A percentile compares a stretch with the other conserved stretches of the same genome.
Conservation (phyloP, 2,888 invertebrate species). For the Synergus laeviventris region DNA sequence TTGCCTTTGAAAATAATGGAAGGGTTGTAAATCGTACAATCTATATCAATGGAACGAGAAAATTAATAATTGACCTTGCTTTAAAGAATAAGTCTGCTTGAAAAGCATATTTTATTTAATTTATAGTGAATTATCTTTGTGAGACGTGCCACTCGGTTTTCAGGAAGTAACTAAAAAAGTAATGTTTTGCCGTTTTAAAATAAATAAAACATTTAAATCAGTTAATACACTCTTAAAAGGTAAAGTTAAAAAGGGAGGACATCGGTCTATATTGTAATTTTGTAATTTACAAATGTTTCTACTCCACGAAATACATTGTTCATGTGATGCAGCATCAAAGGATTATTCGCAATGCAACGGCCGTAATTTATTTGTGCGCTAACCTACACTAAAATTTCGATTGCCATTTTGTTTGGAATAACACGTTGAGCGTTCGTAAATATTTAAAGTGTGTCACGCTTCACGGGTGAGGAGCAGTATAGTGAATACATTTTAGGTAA, state of each 20-base stretch:
- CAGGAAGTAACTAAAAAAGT: too few relatives aligned
- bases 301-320: conserved; percentile 16
- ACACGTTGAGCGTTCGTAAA: conserved; percentile 58
- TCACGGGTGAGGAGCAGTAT: conserved; percentile 53
- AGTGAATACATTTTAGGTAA: conserved; percentile 59
- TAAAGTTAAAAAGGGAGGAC: background rate
- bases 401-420: conserved; percentile 58
- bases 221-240: background rate
- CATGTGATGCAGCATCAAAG: conserved; percentile 24
- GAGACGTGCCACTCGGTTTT: too few relatives aligned
- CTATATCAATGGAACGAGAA: too few relatives aligned
- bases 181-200: too few relatives aligned
- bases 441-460: conserved; percentile 61
- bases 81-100: too few relatives aligned
- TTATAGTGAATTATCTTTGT: too few relatives aligned
- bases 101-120: too few relatives aligned
- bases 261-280: background rate
- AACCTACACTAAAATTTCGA: conserved; percentile 58
- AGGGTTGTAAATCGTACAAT: too few relatives aligned
- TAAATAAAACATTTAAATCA: background rate
- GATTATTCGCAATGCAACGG: conserved; percentile 51
- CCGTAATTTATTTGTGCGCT: conserved; percentile 61
- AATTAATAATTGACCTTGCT: too few relatives aligned
- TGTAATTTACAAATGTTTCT: conserved; percentile 6
- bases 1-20: background rate